Base-by-base conservation (phyloP, 2,888 invertebrate species). In the Hypsopygia costalis region DNA sequence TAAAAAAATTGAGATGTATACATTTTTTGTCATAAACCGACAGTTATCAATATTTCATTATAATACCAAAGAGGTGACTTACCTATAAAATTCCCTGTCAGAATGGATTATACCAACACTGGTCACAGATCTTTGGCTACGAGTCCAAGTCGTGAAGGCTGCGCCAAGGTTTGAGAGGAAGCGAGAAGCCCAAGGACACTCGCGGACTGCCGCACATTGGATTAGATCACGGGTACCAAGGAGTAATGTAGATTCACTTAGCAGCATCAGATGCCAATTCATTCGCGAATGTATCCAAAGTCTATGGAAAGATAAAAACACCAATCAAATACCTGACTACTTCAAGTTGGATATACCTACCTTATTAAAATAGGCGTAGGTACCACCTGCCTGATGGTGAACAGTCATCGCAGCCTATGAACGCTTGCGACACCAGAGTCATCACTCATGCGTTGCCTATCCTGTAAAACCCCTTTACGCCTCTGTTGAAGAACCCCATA, bases 261-360 rank as follows among this genome's bases (percentile, higher is more conserved):
- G 38, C 1, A 82, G 9, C 62, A 70, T 68, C 0, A 69, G 44
- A 11, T 81, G 72, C 77, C 81, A 87, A 38, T 77, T 65, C 54
- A 76, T 60, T 0, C 68, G 66, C 8, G 81, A 79, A 46, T 82
- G 76, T 0, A 77, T 57, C 88, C 88, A 88, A 10, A 88, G 40
- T 39, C 88, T 88, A 52, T 10, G 56, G 58, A 40, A 11, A 6
- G n/a, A n/a, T n/a, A n/a, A n/a, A n/a, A n/a, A n/a, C n/a, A n/a
- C n/a, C n/a, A n/a, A n/a, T n/a, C n/a, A n/a, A n/a, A n/a, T n/a
- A n/a, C n/a, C n/a, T n/a, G n/a, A n/a, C n/a, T n/a, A n/a, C n/a
- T n/a, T n/a, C n/a, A n/a, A n/a, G n/a, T n/a, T n/a, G n/a, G n/a
- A n/a, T n/a, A n/a, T n/a, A n/a, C n/a, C n/a, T n/a, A n/a, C n/a